Evolutionary conservation across 2,113 vertebrate species (phyloP).

Genomic region (Pipra filicauda): DNA sequence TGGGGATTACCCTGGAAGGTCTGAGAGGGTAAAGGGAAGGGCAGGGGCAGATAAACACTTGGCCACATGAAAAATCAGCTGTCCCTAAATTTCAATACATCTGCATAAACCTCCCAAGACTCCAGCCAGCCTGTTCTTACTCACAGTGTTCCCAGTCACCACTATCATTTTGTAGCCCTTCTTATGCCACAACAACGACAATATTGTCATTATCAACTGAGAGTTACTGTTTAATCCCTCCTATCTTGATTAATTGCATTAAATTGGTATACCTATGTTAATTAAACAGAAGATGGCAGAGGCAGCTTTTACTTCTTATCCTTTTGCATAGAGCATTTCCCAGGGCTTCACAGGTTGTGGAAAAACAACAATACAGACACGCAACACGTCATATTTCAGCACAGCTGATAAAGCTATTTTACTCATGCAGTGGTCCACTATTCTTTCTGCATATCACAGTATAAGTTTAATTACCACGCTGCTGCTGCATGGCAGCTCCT

Average conservation of each 20-base stretch:
- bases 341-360: neutral
- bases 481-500: conserved; percentile 6
- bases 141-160: neutral
- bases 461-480: neutral
- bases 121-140: neutral
- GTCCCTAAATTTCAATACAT: neutral
- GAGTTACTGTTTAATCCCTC: conserved; percentile 47
- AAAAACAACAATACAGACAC: conserved; percentile 11
- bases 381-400: neutral
- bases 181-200: neutral
- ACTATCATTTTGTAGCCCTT: neutral
- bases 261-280: conserved; percentile 24
- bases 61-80: neutral
- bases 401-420: conserved; percentile 31
- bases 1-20: neutral
- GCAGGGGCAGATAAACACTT: conserved; percentile 36
- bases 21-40: conserved; percentile 25
- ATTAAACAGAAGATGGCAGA: conserved; percentile 44
- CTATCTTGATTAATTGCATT: conserved; percentile 48
- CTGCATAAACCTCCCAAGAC: neutral
- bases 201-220: neutral
- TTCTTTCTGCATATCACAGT: neutral
- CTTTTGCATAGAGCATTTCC: conserved; percentile 11
- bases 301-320: conserved; percentile 23
- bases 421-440: neutral